Evolutionary conservation across 2,113 vertebrate genomes (phyloP).

Genomic region (Malurus cyaneus): DNA sequence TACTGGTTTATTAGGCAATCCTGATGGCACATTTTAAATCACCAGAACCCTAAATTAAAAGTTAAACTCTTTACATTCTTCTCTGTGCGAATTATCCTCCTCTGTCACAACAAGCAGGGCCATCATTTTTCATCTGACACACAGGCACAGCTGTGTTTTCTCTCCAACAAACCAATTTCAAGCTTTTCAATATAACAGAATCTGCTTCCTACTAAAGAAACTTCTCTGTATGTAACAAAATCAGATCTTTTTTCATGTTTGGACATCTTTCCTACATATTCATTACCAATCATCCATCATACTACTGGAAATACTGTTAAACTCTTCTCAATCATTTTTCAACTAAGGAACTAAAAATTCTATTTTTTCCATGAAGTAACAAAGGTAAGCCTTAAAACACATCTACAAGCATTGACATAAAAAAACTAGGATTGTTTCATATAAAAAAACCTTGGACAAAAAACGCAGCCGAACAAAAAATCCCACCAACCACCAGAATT

Average conservation of each 20-base stretch:
- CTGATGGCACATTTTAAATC: not conserved
- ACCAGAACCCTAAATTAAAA: not conserved
- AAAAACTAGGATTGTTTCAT: not conserved
- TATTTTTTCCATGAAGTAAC: not conserved
- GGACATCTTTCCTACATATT: not conserved
- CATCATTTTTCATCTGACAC: not conserved
- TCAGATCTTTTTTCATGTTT: not conserved
- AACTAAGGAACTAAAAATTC: not conserved
- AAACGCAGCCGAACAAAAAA: not conserved
- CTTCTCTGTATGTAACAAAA: not conserved
- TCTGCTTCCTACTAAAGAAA: not conserved
- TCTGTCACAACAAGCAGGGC: not conserved
- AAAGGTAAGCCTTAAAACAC: not conserved
- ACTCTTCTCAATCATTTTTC: not conserved
- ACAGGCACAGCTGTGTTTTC: not conserved
- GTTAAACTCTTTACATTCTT: not conserved
- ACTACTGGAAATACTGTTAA: not conserved
- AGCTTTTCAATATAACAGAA: not conserved
- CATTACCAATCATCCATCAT: not conserved
- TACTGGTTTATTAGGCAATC: not conserved
- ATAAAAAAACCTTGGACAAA: not conserved
- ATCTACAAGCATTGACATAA: not conserved
- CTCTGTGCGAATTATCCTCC: not conserved
- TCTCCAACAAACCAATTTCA: not conserved
- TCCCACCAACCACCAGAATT: not conserved